These are phyloP conservation scores for Rhopalosiphum maidis DNA, from an alignment of 1,140 invertebrate species.

Conservation along the genomic window DNA sequence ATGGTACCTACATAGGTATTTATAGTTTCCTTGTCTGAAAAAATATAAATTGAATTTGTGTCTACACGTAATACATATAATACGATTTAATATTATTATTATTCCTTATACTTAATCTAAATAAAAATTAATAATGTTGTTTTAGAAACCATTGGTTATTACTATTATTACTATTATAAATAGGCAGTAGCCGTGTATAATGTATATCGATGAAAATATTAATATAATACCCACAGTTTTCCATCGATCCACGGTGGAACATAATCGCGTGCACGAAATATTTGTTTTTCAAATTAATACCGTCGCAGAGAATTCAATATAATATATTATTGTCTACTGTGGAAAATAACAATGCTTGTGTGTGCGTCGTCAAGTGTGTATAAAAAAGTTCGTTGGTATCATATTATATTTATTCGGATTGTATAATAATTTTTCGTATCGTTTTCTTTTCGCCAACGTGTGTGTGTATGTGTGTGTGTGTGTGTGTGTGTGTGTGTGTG, in stretches of 20 bases:
- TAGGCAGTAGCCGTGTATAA: background rate
- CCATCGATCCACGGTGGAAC: background rate
- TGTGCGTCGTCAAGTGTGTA: background rate
- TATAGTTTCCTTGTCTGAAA: background rate
- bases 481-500: too few species aligned
- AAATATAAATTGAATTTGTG: background rate
- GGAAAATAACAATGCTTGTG: background rate
- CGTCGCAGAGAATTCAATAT: background rate
- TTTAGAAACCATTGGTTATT: background rate
- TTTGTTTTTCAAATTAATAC: constrained; percentile 36
- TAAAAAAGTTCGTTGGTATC: background rate
- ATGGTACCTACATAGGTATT: background rate
- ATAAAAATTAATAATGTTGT: constrained; percentile 10
- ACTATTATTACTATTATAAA: background rate
- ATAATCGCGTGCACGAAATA: constrained; percentile 39
- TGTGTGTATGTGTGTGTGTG: too few species aligned
- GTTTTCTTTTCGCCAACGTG: background rate
- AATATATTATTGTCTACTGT: constrained; percentile 15
- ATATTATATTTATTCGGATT: background rate
- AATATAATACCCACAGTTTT: background rate
- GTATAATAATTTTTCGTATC: background rate
- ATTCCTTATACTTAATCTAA: background rate
- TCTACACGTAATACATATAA: background rate
- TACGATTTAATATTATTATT: background rate
- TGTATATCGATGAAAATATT: background rate